phyloP scores from a whole-genome alignment of 2,113 vertebrate species.

The Otis tarda region DNA sequence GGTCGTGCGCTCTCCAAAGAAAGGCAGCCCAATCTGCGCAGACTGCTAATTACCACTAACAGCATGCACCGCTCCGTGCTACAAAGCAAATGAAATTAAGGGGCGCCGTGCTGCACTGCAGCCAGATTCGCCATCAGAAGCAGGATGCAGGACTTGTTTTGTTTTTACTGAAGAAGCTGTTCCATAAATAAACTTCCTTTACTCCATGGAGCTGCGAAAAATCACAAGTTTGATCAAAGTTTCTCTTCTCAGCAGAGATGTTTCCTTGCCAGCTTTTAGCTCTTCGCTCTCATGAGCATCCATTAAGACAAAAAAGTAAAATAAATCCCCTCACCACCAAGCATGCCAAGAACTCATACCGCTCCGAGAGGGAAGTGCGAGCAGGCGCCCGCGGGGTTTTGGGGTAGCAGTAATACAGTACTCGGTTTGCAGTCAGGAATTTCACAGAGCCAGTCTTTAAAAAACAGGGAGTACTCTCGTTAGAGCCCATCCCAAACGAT shows the following conservation, averaged over 20 bases:
- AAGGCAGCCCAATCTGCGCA: not conserved
- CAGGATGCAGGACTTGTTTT: not conserved
- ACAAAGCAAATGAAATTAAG: accelerated
- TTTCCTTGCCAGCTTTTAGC: conserved; percentile 20
- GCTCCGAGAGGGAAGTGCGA: accelerated
- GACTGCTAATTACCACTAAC: not conserved
- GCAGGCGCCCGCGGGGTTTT: not conserved
- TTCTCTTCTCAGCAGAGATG: not conserved
- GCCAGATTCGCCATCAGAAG: not conserved
- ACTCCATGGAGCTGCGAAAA: not conserved
- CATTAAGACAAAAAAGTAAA: not conserved
- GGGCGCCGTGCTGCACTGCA: not conserved
- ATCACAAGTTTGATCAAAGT: conserved; percentile 33
- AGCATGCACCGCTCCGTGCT: accelerated
- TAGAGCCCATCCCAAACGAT: not conserved
- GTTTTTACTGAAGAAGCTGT: not conserved
- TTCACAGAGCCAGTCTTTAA: not conserved
- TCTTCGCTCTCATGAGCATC: not conserved
- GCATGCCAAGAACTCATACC: not conserved
- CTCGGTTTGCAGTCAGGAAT: not conserved
- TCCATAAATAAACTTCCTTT: not conserved
- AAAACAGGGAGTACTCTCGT: not conserved
- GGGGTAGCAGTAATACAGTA: not conserved
- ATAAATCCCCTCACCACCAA: not conserved
- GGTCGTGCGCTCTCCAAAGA: not conserved